Evolutionary conservation across 2,797 vertebrate genomes (phyloP), one percentile per base, ranked within the genome.

Genomic region (Myotis daubentonii): DNA sequence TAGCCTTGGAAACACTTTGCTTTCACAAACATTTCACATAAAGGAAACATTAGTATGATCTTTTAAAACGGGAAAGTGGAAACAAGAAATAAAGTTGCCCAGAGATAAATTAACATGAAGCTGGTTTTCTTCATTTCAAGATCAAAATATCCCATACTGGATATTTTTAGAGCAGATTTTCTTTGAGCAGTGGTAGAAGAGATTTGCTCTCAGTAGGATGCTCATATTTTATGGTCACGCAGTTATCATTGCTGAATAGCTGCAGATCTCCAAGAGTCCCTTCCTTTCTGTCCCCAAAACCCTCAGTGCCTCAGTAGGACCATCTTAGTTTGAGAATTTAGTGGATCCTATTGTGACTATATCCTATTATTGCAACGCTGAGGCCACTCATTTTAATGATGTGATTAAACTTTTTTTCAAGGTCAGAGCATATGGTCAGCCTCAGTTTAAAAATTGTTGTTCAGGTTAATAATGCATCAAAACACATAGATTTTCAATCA

Each of bases 381-480:
- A 53, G 85, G 36, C 33, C 33, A 12, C 25, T 94, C 33, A 95
- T 80, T 74, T 96, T 91, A 95, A 87, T 86, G 41, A 91, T n/a
- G 68, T 87, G 86, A 93, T 79, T 79, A 95, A 80, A 70, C 44
- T 44, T 44, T 15, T 84, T 75, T 90, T 80, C 41, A 70, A 86
- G 47, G 80, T 87, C 71, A 90, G 74, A 97, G n/a, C 47, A 78
- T 60, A 57, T 70, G 60, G 55, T 93, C 38, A 84, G 75, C 28
- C 38, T 94, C 62, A n/a, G 23, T 79, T 94, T 95, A 76, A 62
- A 88, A 95, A 94, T 90, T 83, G 41, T 41, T 82, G 41, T 93
- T 92, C 53, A 25, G 36, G 49, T 66, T 95, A 87, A 82, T 65
- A 87, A 74, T 28, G 41, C 91, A 44, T 65, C 41, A 47, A 68